Evolutionary conservation across 2,888 invertebrate genomes (phyloP), one percentile per base, ranked within the genome.

Genomic region (Hesperia comma): DNA sequence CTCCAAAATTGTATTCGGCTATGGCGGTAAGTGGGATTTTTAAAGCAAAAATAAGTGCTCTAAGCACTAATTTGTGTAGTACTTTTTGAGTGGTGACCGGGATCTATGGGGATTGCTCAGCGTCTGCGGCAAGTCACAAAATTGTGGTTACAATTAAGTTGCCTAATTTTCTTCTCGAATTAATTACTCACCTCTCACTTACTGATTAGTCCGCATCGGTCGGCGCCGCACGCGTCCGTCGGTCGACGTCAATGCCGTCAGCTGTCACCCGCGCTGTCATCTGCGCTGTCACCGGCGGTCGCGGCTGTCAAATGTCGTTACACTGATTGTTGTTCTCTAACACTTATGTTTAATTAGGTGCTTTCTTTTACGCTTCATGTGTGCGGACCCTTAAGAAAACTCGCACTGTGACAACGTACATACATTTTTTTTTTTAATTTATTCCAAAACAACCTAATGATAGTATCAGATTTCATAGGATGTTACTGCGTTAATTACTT

Each of bases 271-370:
- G n/a, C n/a, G n/a, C n/a, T n/a, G n/a, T n/a, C n/a, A n/a, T n/a
- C n/a, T n/a, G n/a, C n/a, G 43, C n/a, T 60, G 54, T 54, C 66
- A 53, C 19, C 56, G 32, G 14, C 15, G 49, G 49, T 40, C 68
- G 54, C 60, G 32, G 68, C 69, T 70, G 71, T 73, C 71, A 68
- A n/a, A 55, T 68, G 53, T 49, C 62, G 67, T 70, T 69, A 71
- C 67, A 70, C 66, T 68, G 66, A 69, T 67, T 56, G 63, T 58
- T 64, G 66, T 69, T 64, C 40, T 56, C 14, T 61, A 55, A 56
- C 55, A 55, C 66, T 61, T 67, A 46, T 17, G 41, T 57, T 67
- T 61, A 67, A 67, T 61, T 67, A 61, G 61, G 26, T 41, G 49
- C 17, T 66, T 60, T 60, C 58, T 53, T 58, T 21, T 54, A 19